Evolutionary conservation across 2,797 vertebrate species (phyloP).

Genomic region (Notolabrus celidotus): DNA sequence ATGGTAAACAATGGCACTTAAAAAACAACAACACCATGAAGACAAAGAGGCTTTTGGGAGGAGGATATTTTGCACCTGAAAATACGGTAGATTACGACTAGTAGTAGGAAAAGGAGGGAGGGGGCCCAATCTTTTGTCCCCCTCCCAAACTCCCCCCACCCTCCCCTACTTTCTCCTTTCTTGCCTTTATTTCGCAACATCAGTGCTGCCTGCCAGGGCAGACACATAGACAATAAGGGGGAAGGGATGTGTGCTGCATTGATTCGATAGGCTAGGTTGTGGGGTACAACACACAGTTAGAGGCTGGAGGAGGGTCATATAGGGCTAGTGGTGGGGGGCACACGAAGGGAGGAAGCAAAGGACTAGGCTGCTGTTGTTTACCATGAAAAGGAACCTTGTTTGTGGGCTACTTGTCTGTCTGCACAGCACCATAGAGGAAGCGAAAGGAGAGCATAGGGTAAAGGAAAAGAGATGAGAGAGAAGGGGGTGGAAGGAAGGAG

Average conservation of each 20-base stretch:
- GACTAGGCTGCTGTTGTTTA: slow-evolving; percentile 60
- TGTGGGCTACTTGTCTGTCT: slow-evolving; percentile 57
- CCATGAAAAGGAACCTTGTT: slow-evolving; percentile 79
- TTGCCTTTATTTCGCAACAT: slow-evolving; percentile 45
- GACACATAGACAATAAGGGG: slow-evolving; percentile 61
- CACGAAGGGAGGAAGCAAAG: slow-evolving; percentile 4
- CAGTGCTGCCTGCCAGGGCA: slow-evolving; percentile 47
- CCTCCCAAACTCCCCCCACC: background rate
- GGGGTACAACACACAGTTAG: slow-evolving; percentile 40
- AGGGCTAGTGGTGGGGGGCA: slow-evolving; percentile 4
- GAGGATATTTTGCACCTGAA: slow-evolving; percentile 32
- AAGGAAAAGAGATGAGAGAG: slow-evolving; percentile 29
- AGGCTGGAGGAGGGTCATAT: slow-evolving; percentile 28
- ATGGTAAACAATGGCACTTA: too few species aligned
- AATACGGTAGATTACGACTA: slow-evolving; percentile 32
- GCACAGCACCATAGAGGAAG: slow-evolving; percentile 45
- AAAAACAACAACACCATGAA: background rate
- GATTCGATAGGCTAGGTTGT: slow-evolving; percentile 63
- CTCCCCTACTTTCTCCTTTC: slow-evolving; percentile 34
- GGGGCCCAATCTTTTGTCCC: background rate
- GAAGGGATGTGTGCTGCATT: slow-evolving; percentile 66
- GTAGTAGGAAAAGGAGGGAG: slow-evolving; percentile 11
- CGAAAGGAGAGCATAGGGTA: too few species aligned
- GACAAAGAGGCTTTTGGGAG: slow-evolving; percentile 10
- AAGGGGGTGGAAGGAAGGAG: slow-evolving; percentile 7